Evolutionary conservation across 2,113 vertebrate genomes (phyloP).

Genomic region (Lynx canadensis): DNA sequence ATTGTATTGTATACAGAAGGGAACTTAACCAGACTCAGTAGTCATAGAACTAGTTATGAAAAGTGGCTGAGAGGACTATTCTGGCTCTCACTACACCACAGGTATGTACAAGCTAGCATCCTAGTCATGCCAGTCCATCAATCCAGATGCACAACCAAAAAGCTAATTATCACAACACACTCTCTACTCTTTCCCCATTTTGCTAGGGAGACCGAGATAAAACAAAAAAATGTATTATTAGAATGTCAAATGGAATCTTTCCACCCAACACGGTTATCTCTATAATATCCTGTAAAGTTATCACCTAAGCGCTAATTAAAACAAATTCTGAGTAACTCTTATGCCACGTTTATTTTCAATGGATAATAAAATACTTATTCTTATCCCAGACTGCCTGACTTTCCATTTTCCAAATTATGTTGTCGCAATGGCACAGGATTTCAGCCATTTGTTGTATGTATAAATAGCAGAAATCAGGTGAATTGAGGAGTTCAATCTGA

Average conservation of each 20-base stretch:
- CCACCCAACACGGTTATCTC: not conserved
- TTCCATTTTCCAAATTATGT: constrained; percentile 14
- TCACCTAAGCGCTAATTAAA: not conserved
- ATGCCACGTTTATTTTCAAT: not conserved
- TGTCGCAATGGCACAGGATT: not conserved
- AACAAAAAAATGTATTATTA: not conserved
- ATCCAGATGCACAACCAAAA: not conserved
- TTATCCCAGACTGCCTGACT: not conserved
- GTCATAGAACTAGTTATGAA: not conserved
- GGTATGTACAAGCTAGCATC: not conserved
- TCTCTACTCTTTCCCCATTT: not conserved
- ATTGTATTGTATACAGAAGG: not conserved
- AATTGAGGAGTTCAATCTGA: not conserved
- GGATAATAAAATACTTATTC: not conserved
- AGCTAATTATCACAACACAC: not conserved
- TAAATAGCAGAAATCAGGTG: constrained; percentile 3
- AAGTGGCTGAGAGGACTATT: not conserved
- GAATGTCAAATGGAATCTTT: not conserved
- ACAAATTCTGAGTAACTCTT: not conserved
- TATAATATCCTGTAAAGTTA: not conserved
- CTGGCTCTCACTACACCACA: not conserved
- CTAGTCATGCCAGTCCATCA: not conserved
- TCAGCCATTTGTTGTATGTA: not conserved
- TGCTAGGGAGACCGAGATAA: not conserved
- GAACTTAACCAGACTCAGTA: not conserved